Percentiles rank a stretch among this genome's conserved stretches.
phyloP scores from a whole-genome alignment of 1,140 invertebrate species.

The Caerostris darwini region DNA sequence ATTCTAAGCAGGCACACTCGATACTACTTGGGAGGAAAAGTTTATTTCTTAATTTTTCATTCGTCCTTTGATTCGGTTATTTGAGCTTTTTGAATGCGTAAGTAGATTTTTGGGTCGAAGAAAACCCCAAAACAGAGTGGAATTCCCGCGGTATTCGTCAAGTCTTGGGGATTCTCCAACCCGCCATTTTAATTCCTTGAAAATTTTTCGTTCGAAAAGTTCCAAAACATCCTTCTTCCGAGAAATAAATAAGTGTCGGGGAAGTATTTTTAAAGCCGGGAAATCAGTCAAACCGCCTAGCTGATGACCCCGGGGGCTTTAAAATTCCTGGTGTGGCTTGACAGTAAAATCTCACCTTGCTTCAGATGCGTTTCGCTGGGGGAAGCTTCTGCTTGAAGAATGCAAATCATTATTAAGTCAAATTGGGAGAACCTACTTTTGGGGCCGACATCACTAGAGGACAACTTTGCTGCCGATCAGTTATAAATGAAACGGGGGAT shows the following conservation, averaged over 20 bases:
- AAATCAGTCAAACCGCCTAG: slow-evolving; percentile 71
- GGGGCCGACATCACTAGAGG: slow-evolving; percentile 45
- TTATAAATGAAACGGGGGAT: slow-evolving; percentile 61
- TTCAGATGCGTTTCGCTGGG: background rate
- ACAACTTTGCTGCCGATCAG: background rate
- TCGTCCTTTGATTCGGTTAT: slow-evolving; percentile 72
- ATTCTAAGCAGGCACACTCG: slow-evolving; percentile 53
- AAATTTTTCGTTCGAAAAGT: slow-evolving; percentile 28
- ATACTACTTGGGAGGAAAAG: slow-evolving; percentile 34
- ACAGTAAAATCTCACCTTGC: slow-evolving; percentile 52
- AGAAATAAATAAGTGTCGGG: slow-evolving; percentile 67
- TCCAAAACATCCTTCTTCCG: slow-evolving; percentile 33
- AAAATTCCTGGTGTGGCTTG: slow-evolving; percentile 20
- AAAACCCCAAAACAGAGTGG: slow-evolving; percentile 32
- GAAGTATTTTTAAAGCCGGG: slow-evolving; percentile 71
- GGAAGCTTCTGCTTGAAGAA: slow-evolving; percentile 65
- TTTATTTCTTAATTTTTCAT: slow-evolving; percentile 76
- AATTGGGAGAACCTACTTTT: slow-evolving; percentile 39
- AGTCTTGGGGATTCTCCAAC: slow-evolving; percentile 19
- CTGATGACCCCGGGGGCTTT: slow-evolving; percentile 63
- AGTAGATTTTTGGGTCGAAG: slow-evolving; percentile 63
- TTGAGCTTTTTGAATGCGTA: slow-evolving; percentile 77
- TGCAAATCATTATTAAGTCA: slow-evolving; percentile 77
- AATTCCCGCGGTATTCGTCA: background rate
- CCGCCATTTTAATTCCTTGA: background rate